A percentile compares a stretch with the other conserved stretches of the same genome.
Conservation (phyloP, 2,888 invertebrate genomes). For the Sesia bembeciformis region DNA sequence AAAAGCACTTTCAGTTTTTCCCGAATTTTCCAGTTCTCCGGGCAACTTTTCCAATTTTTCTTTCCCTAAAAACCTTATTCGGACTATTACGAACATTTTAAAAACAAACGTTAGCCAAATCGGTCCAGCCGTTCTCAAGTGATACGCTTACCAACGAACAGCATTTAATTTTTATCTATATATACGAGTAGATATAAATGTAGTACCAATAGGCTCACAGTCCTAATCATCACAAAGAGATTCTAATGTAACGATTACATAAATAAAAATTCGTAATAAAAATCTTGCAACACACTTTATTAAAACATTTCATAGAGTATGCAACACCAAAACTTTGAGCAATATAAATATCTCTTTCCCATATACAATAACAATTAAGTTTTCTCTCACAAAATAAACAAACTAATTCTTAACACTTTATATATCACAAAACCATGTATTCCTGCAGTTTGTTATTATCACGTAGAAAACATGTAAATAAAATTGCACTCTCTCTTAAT, state of each 20-base stretch:
- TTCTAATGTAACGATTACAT: neutral
- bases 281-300: constrained; percentile 44
- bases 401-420: constrained; percentile 27
- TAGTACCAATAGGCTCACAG: too few species aligned
- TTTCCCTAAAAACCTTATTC: too few species aligned
- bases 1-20: too few species aligned
- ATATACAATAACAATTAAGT: constrained; percentile 11
- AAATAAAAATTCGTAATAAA: constrained; percentile 11
- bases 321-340: constrained; percentile 54
- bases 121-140: too few species aligned
- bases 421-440: constrained; percentile 25
- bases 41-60: too few species aligned
- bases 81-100: too few species aligned
- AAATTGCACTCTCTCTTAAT: constrained; percentile 19
- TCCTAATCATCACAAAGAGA: too few species aligned
- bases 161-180: too few species aligned
- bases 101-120: too few species aligned
- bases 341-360: constrained; percentile 40
- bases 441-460: constrained; percentile 3
- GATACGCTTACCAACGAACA: too few species aligned
- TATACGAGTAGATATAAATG: too few species aligned
- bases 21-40: too few species aligned
- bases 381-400: constrained; percentile 27
- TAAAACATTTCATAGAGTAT: constrained; percentile 30
- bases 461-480: constrained; percentile 11